Evolutionary conservation across 2,888 invertebrate genomes (phyloP), one percentile per base, ranked within the genome.

Genomic region (Luffia ferchaultella): DNA sequence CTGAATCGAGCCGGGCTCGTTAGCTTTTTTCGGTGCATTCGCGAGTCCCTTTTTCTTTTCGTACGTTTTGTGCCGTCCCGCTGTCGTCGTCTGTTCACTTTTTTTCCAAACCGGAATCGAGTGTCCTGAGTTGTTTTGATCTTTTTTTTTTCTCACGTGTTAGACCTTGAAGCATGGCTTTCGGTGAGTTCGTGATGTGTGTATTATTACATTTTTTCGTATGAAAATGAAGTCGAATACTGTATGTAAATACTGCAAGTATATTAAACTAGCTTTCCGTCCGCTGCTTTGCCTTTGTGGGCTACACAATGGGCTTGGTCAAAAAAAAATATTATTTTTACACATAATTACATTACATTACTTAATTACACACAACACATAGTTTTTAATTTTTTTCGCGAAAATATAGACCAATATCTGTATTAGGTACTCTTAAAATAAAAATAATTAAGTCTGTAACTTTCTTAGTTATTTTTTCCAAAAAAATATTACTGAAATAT

Each of bases 1-100:
- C 63, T 56, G 41, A 3, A 12, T 54, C 42, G 47, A 48, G n/a
- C 41, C 48, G 16, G 42, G 17, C 48, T 48, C 74, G 55, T 55
- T 55, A 49, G 48, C 50, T 51, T 55, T 55, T 54, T 55, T 54
- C 51, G 52, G 46, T 20, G 44, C 50, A 47, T 51, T 54, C 53
- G 52, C 42, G 30, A 44, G 50, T 51, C 50, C 40, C 30, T 46
- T 46, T 50, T 30, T 47, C 42, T 40, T 19, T 15, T n/a, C 42
- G 42, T 30, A 49, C 49, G 49, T 49, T 49, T 49, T 49, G 47
- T 48, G 42, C 16, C 18, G 16, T 48, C 47, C 40, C 46, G n/a
- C 20, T 12, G 30, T 30, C 30, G 30, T 51, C 44, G 48, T 18
- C 16, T 18, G 51, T 42, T 18, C 40, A 47, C 16, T 51, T 44